These are phyloP conservation scores for Pavo muticus DNA, from an alignment of 2,113 vertebrate genomes.

Conservation along the genomic window DNA sequence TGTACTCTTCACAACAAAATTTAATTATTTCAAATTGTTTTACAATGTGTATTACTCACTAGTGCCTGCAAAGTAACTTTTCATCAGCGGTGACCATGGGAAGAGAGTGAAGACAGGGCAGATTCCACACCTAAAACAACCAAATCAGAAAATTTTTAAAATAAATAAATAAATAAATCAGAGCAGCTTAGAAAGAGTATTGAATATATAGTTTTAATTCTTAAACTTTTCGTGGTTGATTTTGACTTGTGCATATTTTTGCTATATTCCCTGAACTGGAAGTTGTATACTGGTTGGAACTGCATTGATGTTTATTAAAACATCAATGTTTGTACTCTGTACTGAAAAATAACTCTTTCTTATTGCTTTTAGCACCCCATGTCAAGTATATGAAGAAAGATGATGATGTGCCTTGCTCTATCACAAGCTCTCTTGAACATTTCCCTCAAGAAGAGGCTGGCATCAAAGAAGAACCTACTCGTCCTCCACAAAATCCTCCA, in stretches of 20 bases:
- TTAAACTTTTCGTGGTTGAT: neutral
- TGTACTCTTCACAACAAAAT: neutral
- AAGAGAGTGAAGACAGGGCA: neutral
- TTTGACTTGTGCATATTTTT: neutral
- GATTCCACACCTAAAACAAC: neutral
- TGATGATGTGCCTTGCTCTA: slow-evolving; percentile 91
- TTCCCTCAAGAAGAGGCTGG: slow-evolving; percentile 87
- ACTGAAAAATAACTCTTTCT: neutral
- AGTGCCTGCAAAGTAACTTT: neutral
- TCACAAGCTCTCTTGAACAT: slow-evolving; percentile 88
- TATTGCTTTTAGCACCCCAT: slow-evolving; percentile 82
- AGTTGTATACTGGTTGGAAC: neutral
- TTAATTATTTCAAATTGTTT: neutral
- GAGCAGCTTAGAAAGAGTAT: neutral
- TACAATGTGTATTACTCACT: neutral
- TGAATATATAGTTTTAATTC: neutral
- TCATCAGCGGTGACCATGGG: neutral
- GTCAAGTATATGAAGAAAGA: slow-evolving; percentile 92
- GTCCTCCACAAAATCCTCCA: slow-evolving; percentile 86
- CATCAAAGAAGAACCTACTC: slow-evolving; percentile 81
- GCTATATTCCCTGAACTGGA: neutral
- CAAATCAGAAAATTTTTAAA: neutral
- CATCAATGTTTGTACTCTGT: too few relatives aligned
- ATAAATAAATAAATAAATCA: too few relatives aligned
- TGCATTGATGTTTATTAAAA: neutral